Conservation (phyloP, 2,113 vertebrate genomes). For the Eleginops maclovinus region DNA sequence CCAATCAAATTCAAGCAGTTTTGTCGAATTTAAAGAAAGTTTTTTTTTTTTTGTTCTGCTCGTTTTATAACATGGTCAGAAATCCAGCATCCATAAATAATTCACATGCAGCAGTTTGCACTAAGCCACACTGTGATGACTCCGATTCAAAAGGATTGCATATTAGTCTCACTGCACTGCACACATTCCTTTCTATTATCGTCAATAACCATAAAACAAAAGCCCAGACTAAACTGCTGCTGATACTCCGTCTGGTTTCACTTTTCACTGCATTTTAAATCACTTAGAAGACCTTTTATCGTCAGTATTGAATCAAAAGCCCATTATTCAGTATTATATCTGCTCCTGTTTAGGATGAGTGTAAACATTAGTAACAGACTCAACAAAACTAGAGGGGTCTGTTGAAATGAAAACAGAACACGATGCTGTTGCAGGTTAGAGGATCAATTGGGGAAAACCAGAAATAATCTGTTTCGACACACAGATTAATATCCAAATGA, state of each 20-base stretch:
- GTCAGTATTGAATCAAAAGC: slow-evolving; percentile 26
- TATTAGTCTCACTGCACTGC: slow-evolving; percentile 62
- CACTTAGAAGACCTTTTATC: slow-evolving; percentile 37
- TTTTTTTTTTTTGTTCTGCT: neutral
- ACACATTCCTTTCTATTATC: slow-evolving; percentile 41
- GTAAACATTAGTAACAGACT: slow-evolving; percentile 9
- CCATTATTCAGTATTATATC: slow-evolving; percentile 24
- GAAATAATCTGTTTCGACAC: neutral
- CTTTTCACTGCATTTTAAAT: slow-evolving; percentile 39
- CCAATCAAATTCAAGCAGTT: slow-evolving; percentile 36
- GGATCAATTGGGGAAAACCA: neutral
- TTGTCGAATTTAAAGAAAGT: slow-evolving; percentile 30
- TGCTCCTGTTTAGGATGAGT: slow-evolving; percentile 1
- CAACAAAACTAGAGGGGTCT: neutral
- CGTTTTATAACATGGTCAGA: slow-evolving; percentile 37
- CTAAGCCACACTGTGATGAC: slow-evolving; percentile 50
- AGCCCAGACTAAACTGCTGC: slow-evolving; percentile 43
- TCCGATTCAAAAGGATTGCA: slow-evolving; percentile 51
- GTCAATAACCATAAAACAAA: slow-evolving; percentile 54
- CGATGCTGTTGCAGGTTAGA: too few relatives aligned
- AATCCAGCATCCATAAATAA: slow-evolving; percentile 61
- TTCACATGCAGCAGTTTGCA: slow-evolving; percentile 59
- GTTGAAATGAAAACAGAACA: slow-evolving; percentile 11
- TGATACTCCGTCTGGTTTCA: slow-evolving; percentile 45
- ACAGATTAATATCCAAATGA: too few relatives aligned